phyloP scores from a whole-genome alignment of 2,888 invertebrate genomes.

The Ethmia dodecea region DNA sequence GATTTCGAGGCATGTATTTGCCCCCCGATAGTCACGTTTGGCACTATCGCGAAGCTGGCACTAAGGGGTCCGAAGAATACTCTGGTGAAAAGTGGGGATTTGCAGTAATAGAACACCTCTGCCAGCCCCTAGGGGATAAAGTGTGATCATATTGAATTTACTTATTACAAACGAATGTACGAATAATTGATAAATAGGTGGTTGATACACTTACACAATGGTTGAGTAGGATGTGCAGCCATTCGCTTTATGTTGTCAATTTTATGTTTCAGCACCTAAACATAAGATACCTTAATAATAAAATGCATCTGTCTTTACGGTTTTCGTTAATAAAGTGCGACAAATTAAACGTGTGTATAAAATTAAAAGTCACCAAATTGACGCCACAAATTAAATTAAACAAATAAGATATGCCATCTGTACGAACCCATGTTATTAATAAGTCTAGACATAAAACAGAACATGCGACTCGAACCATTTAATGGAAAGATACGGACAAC shows the following conservation, averaged over 20 bases:
- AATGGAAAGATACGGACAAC: conserved; percentile 4
- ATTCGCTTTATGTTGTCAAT: conserved; percentile 96
- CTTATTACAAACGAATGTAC: no score
- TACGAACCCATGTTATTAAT: conserved; percentile 2
- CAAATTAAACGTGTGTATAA: conserved; percentile 4
- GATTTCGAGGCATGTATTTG: no score
- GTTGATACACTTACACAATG: conserved; percentile 93
- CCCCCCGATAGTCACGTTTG: no score
- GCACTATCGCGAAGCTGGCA: no score
- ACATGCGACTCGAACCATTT: conserved; percentile 14
- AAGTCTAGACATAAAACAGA: conserved; percentile 13
- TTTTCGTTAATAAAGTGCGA: conserved; percentile 1
- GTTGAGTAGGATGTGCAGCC: conserved; percentile 96
- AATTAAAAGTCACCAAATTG: background rate
- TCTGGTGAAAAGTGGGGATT: no score
- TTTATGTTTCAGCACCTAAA: conserved; percentile 94
- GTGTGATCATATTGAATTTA: no score
- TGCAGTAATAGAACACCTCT: no score
- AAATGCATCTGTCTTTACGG: background rate
- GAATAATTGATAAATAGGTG: background rate
- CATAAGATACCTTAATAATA: conserved; percentile 26
- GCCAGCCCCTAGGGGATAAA: no score
- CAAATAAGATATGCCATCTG: no score
- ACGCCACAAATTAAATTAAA: conserved; percentile 6
- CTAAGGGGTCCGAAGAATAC: no score